Evolutionary conservation across 2,797 vertebrate genomes (phyloP), one percentile per base, ranked within the genome.

Genomic region (Nyctibius grandis): DNA sequence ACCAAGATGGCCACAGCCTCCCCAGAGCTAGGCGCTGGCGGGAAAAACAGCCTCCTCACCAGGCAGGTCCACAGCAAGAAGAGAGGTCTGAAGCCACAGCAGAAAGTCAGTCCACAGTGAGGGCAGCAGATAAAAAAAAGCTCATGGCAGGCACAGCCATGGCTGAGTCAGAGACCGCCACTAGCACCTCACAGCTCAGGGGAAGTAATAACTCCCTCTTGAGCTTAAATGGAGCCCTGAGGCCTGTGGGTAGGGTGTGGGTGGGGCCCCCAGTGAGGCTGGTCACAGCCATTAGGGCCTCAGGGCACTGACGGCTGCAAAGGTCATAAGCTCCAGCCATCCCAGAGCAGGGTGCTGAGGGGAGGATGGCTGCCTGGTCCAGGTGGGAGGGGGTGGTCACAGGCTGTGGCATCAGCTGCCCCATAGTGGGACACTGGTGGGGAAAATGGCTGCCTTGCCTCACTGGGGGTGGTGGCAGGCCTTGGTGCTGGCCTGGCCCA

Each of bases 131-230:
- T 12, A 16, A 72, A 38, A n/a, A n/a, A 19, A 38, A 34, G 11
- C 9, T 23, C 4, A 5, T 2, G 0, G 14, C 63, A 56, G 15
- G 5, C 3, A 47, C 1, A 5, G 29, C 12, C 25, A 15, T 1
- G 4, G 19, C 34, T 38, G 23, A 47, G 21, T 38, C 13, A 0
- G 4, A 67, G 5, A 36, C 18, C 9, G 28, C 22, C 26, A 6
- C 9, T 42, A 40, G 17, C 40, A 28, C 17, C 25, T 34, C 23
- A 34, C 9, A 20, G 19, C 38, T 45, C 3, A 33, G 23, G 2
- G 2, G 4, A 57, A 10, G 2, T 7, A 0, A 20, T 0, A 14
- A 5, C 9, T 9, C 14, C 5, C 1, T 0, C 22, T 28, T 11
- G 7, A 34, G 19, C 20, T 70, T 33, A 70, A 60, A 50, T 21